Conservation (phyloP, 2,797 vertebrate genomes). For the Odontamblyopus lacepedii region DNA sequence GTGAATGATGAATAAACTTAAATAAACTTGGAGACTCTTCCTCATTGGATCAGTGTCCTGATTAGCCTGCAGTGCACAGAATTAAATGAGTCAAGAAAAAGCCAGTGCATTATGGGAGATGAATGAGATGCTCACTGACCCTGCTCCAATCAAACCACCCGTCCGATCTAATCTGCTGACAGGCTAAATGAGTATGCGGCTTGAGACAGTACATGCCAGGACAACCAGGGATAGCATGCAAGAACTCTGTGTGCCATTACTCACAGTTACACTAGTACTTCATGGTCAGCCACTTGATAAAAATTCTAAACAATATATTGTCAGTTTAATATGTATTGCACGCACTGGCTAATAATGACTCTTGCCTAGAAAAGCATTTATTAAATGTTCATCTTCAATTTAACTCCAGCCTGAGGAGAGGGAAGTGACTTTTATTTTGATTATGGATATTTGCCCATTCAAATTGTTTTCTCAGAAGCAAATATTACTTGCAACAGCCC, state of each 20-base stretch:
- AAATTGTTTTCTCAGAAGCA: conserved; percentile 45
- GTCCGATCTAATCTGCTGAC: conserved; percentile 79
- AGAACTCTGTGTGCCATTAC: background rate
- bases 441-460: conserved; percentile 7
- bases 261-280: background rate
- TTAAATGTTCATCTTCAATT: background rate
- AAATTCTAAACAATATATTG: background rate
- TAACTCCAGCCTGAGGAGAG: background rate
- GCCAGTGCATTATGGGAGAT: conserved; percentile 38
- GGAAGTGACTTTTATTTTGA: conserved; percentile 46
- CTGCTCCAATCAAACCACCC: conserved; percentile 73
- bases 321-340: background rate
- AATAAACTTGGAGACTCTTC: conserved; percentile 68
- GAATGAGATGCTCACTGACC: conserved; percentile 82
- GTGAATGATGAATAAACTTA: conserved; percentile 1
- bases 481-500: conserved; percentile 43
- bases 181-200: conserved; percentile 61
- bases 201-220: conserved; percentile 50
- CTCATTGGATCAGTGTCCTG: conserved; percentile 77
- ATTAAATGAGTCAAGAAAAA: conserved; percentile 59
- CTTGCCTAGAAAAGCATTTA: background rate
- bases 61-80: conserved; percentile 76
- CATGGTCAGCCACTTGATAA: background rate
- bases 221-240: conserved; percentile 27
- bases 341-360: background rate